phyloP scores from a whole-genome alignment of 2,113 vertebrate species.

The Suncus etruscus region DNA sequence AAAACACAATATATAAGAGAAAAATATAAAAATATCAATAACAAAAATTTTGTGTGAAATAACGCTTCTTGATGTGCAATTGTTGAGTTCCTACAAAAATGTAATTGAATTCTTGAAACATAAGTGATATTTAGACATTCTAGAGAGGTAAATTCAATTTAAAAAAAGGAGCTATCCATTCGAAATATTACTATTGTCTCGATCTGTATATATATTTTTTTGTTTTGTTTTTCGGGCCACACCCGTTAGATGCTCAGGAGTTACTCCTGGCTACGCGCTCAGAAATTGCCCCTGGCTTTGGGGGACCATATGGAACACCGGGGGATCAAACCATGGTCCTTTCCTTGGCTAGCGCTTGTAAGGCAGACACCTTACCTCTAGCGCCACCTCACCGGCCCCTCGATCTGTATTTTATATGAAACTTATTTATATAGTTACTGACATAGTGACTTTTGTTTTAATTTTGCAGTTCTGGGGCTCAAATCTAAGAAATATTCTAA shows the following conservation, averaged over 20 bases:
- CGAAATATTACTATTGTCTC: slow-evolving; percentile 23
- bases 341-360: no score
- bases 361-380: no score
- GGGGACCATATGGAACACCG: no score
- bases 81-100: slow-evolving; percentile 14
- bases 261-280: no score
- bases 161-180: neutral
- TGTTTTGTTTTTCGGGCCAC: no score
- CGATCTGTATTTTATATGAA: slow-evolving; percentile 49
- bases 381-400: no score
- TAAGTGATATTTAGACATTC: neutral
- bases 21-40: slow-evolving; percentile 3
- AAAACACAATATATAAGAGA: neutral
- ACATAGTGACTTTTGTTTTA: neutral
- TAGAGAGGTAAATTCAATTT: neutral
- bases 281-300: no score
- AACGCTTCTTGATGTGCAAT: neutral
- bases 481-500: no score
- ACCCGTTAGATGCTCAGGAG: no score
- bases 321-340: no score
- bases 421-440: slow-evolving; percentile 23
- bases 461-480: no score
- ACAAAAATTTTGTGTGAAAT: neutral
- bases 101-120: slow-evolving; percentile 11
- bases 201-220: no score